These are phyloP conservation scores for Achlya flavicornis DNA, from an alignment of 2,888 invertebrate genomes.

Conservation along the genomic window DNA sequence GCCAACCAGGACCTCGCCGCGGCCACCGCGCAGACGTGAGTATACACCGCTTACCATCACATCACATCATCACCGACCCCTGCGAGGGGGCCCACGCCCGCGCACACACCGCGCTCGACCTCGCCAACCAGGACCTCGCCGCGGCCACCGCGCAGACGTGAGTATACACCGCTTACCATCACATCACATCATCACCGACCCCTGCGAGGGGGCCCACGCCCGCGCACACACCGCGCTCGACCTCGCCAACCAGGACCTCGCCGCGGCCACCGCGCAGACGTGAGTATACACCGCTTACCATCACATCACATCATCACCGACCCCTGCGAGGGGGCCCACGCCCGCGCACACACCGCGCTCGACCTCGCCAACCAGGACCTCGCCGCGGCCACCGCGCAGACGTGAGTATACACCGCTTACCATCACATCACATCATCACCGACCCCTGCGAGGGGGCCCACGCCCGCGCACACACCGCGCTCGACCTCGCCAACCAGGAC, in stretches of 20 bases:
- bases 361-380: conserved; percentile 95
- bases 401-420: conserved; percentile 60
- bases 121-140: conserved; percentile 96
- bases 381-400: conserved; percentile 97
- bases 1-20: conserved; percentile 97
- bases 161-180: conserved; percentile 23
- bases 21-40: conserved; percentile 94
- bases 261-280: conserved; percentile 97
- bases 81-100: conserved; percentile 95
- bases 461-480: conserved; percentile 94
- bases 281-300: conserved; percentile 33
- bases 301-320: conserved; percentile 83
- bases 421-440: conserved; percentile 49
- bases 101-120: conserved; percentile 94
- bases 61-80: conserved; percentile 88
- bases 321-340: conserved; percentile 95
- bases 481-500: conserved; percentile 96
- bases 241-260: conserved; percentile 95
- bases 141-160: conserved; percentile 96
- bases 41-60: conserved; percentile 7
- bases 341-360: conserved; percentile 95
- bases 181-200: conserved; percentile 87
- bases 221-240: conserved; percentile 96
- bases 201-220: conserved; percentile 95
- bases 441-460: conserved; percentile 97